Percentiles rank a stretch among this genome's conserved stretches.
These are phyloP conservation scores for Synergus umbraculus DNA, from an alignment of 2,888 invertebrate species.

Conservation along the genomic window DNA sequence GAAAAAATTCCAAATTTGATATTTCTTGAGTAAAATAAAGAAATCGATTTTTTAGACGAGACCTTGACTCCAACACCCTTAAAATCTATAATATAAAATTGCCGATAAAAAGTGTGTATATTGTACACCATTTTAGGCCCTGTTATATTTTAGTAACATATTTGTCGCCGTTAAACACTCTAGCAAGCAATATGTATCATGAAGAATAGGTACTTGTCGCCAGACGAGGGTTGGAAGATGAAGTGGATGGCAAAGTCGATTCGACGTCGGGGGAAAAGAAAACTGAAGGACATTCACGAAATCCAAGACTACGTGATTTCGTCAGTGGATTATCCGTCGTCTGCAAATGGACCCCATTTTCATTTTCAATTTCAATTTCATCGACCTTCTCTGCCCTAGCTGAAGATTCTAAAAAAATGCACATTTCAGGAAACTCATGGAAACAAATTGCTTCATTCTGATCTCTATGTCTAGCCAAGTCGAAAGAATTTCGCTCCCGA, in stretches of 20 bases:
- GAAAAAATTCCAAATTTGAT: no score
- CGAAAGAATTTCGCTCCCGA: constrained; percentile 23
- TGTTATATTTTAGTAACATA: background rate
- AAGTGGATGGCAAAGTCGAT: constrained; percentile 22
- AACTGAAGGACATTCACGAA: constrained; percentile 17
- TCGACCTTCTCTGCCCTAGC: background rate
- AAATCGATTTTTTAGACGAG: background rate
- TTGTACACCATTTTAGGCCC: no score
- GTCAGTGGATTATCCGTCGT: background rate
- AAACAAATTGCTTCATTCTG: background rate
- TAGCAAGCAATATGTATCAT: background rate
- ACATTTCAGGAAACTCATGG: background rate
- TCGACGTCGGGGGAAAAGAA: background rate
- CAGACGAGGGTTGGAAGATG: constrained; percentile 17
- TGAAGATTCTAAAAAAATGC: constrained; percentile 8
- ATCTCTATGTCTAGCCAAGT: constrained; percentile 24
- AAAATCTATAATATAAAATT: no score
- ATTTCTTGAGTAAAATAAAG: background rate
- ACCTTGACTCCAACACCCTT: no score
- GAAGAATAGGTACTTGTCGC: constrained; percentile 15
- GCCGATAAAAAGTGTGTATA: no score
- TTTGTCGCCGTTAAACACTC: constrained; percentile 1
- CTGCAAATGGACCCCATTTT: background rate
- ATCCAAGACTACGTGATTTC: constrained; percentile 7
- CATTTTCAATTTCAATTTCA: background rate